Conservation (phyloP, 2,888 invertebrate genomes). For the Pomacea canaliculata region DNA sequence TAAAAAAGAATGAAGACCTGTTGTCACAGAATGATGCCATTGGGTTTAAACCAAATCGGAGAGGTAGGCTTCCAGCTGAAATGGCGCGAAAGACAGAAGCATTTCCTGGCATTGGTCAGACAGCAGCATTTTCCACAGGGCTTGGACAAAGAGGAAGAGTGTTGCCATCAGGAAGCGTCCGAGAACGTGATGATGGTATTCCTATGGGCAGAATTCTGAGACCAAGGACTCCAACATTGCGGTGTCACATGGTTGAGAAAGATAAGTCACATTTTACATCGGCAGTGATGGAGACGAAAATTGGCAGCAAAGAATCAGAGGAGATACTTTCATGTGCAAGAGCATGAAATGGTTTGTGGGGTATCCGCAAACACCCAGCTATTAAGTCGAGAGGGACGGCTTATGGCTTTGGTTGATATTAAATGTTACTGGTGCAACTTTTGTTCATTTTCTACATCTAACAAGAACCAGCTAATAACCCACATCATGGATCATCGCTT, state of each 20-base stretch:
- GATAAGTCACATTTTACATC: slow-evolving; percentile 37
- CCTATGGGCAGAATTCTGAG: slow-evolving; percentile 16
- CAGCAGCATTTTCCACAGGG: slow-evolving; percentile 21
- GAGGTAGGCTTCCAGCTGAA: slow-evolving; percentile 25
- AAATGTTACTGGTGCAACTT: slow-evolving; percentile 61
- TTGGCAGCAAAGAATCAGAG: slow-evolving; percentile 39
- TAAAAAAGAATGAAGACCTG: slow-evolving; percentile 42
- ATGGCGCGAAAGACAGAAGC: slow-evolving; percentile 15
- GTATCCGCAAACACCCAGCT: slow-evolving; percentile 47
- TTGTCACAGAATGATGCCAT: slow-evolving; percentile 47
- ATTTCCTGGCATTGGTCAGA: slow-evolving; percentile 17
- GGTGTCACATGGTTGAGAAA: slow-evolving; percentile 40
- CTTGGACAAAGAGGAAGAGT: background rate
- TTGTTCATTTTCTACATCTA: slow-evolving; percentile 50
- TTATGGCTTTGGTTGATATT: slow-evolving; percentile 46
- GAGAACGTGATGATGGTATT: slow-evolving; percentile 1
- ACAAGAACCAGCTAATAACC: slow-evolving; percentile 44
- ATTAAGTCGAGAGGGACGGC: slow-evolving; percentile 39
- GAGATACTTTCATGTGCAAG: slow-evolving; percentile 38
- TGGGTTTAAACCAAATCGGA: slow-evolving; percentile 41
- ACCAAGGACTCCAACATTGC: slow-evolving; percentile 38
- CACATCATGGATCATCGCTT: slow-evolving; percentile 59
- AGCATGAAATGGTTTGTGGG: slow-evolving; percentile 55
- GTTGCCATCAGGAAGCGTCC: background rate
- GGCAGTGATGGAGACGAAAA: slow-evolving; percentile 46